A percentile compares a stretch with the other conserved stretches of the same genome.
Conservation (phyloP, 1,140 invertebrate genomes). For the Drosophila pachea region DNA sequence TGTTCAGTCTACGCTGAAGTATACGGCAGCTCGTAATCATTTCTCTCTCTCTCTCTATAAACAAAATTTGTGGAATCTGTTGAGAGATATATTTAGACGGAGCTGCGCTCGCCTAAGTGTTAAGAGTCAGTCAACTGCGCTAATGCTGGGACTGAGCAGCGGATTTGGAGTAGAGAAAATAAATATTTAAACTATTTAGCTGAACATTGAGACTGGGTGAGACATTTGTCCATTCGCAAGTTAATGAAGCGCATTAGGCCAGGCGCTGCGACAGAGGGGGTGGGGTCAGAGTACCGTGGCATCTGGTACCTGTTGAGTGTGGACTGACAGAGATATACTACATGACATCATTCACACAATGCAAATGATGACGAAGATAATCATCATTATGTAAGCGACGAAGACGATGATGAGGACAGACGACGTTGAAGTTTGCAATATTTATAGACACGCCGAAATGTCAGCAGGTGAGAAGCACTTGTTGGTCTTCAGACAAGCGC, state of each 20-base stretch:
- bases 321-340: background rate
- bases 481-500: conserved; percentile 51
- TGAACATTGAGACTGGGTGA: conserved; percentile 18
- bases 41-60: no score
- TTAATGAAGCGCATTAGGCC: conserved; percentile 60
- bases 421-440: conserved; percentile 24
- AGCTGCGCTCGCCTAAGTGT: background rate
- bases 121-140: conserved; percentile 11
- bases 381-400: conserved; percentile 12
- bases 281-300: no score
- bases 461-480: conserved; percentile 61
- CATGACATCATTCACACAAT: conserved; percentile 58
- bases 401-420: conserved; percentile 32
- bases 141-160: background rate
- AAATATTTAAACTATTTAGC: conserved; percentile 43
- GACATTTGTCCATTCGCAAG: conserved; percentile 49
- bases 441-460: conserved; percentile 6
- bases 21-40: no score
- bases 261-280: conserved; percentile 2
- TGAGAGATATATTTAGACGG: no score
- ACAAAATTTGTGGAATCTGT: no score
- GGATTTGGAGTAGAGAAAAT: conserved; percentile 28
- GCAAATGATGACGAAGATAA: conserved; percentile 53
- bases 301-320: no score
- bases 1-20: no score